phyloP scores from a whole-genome alignment of 2,113 vertebrate genomes.

The Meles meles region DNA sequence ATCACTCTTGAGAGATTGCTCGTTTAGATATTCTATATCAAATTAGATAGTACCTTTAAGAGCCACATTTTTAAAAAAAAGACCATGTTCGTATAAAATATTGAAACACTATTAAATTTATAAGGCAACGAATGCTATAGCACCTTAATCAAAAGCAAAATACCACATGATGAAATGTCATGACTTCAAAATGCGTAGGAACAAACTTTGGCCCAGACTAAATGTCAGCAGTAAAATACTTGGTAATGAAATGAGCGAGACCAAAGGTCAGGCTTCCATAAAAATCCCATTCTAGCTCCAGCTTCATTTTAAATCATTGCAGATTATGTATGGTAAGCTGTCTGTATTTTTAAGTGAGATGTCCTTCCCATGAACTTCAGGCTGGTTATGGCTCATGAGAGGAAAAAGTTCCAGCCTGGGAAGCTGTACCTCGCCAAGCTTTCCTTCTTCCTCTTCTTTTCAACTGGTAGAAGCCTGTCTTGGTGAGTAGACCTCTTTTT shows the following conservation, averaged over 20 bases:
- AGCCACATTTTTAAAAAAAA: background rate
- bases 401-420: slow-evolving; percentile 44
- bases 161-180: slow-evolving; percentile 67
- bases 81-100: slow-evolving; percentile 51
- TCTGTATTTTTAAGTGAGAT: slow-evolving; percentile 67
- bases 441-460: background rate
- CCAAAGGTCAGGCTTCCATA: slow-evolving; percentile 78
- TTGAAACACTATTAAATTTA: slow-evolving; percentile 41
- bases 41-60: background rate
- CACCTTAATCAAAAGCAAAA: slow-evolving; percentile 77
- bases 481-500: background rate
- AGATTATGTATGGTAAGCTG: slow-evolving; percentile 68
- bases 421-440: background rate
- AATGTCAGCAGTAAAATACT: slow-evolving; percentile 79
- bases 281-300: slow-evolving; percentile 75
- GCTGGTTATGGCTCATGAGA: slow-evolving; percentile 16
- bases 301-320: slow-evolving; percentile 77
- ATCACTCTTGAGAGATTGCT: slow-evolving; percentile 18
- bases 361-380: slow-evolving; percentile 59
- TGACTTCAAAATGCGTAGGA: slow-evolving; percentile 65
- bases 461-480: background rate
- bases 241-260: slow-evolving; percentile 78
- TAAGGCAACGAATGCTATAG: slow-evolving; percentile 19
- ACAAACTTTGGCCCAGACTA: slow-evolving; percentile 79
- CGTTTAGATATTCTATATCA: slow-evolving; percentile 42